phyloP scores from a whole-genome alignment of 2,888 invertebrate species.

The Cephalotes varians region DNA sequence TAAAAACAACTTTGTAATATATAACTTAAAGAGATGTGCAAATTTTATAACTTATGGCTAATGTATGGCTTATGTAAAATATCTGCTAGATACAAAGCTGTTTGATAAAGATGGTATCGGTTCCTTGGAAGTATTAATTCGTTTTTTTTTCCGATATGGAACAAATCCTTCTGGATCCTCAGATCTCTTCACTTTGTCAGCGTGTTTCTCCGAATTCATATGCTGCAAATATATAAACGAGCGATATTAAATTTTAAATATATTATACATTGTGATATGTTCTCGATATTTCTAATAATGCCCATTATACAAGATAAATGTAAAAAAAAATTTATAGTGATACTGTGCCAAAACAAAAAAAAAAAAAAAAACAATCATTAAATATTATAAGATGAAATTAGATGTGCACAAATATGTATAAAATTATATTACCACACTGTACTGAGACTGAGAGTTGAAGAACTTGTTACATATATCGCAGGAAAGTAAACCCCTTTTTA shows the following conservation, averaged over 20 bases:
- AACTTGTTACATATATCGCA: constrained; percentile 83
- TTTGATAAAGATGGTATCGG: constrained; percentile 74
- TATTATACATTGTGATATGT: constrained; percentile 26
- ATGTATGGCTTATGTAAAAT: constrained; percentile 77
- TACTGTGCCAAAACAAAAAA: background rate
- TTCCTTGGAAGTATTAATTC: constrained; percentile 56
- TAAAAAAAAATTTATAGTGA: background rate
- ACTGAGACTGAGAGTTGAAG: constrained; percentile 83
- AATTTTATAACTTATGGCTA: constrained; percentile 56
- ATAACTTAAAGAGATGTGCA: constrained; percentile 50
- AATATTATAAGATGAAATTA: background rate
- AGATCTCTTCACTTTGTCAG: constrained; percentile 80
- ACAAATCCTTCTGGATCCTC: constrained; percentile 71
- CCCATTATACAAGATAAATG: background rate
- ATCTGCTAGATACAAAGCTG: constrained; percentile 81
- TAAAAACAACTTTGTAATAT: background rate
- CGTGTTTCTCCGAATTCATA: constrained; percentile 83
- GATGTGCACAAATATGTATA: constrained; percentile 10
- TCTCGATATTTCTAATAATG: background rate
- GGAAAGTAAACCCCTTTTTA: constrained; percentile 75
- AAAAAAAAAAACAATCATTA: background rate
- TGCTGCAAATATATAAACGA: constrained; percentile 76
- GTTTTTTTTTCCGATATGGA: constrained; percentile 79
- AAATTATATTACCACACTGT: constrained; percentile 80
- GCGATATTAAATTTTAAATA: constrained; percentile 20